Evolutionary conservation across 2,113 vertebrate genomes (phyloP).

Genomic region (Gambusia affinis): DNA sequence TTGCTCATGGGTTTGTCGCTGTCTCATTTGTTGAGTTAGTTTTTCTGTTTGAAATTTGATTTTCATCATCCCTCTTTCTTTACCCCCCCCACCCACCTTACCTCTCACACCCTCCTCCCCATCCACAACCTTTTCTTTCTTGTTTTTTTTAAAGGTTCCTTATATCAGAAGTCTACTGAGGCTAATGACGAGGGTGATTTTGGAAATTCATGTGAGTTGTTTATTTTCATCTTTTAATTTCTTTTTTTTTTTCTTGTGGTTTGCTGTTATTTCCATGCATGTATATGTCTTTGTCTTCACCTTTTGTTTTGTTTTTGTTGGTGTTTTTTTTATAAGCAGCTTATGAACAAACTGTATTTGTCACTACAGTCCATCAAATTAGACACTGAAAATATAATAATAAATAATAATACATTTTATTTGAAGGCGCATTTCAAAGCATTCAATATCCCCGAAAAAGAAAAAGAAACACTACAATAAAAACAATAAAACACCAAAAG

Average conservation of each 20-base stretch:
- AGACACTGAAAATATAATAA: no score
- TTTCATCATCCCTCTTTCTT: constrained; percentile 79
- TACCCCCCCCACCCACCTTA: constrained; percentile 58
- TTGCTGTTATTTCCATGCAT: constrained; percentile 29
- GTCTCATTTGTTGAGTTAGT: constrained; percentile 80
- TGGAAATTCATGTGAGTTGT: constrained; percentile 98
- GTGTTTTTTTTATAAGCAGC: not conserved
- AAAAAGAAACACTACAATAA: no score
- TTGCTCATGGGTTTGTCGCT: constrained; percentile 81
- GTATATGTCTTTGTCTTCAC: constrained; percentile 23
- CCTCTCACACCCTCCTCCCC: constrained; percentile 71
- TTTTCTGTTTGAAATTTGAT: constrained; percentile 81
- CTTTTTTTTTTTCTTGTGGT: constrained; percentile 19
- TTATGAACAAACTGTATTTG: no score
- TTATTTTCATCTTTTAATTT: constrained; percentile 65
- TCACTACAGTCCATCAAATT: no score
- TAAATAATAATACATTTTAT: no score
- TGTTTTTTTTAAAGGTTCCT: constrained; percentile 86
- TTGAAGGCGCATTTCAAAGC: no score
- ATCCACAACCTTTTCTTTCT: constrained; percentile 72
- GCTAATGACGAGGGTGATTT: constrained; percentile 94
- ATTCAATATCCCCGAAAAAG: no score
- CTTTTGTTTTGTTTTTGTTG: not conserved
- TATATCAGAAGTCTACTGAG: constrained; percentile 97
- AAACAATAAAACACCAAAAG: no score